phyloP scores from a whole-genome alignment of 2,888 invertebrate genomes.

The Herminia tarsipennalis region DNA sequence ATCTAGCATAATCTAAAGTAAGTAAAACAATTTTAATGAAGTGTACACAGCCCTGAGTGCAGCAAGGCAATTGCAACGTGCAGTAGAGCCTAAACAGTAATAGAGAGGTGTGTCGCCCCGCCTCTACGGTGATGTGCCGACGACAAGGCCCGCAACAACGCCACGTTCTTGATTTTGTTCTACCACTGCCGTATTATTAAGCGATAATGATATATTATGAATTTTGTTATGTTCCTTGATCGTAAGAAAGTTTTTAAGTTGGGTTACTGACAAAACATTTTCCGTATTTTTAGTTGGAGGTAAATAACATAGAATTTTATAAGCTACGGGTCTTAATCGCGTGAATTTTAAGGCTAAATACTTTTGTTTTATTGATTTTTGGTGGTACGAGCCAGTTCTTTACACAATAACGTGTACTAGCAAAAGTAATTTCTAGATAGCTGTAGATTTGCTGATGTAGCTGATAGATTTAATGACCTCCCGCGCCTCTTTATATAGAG shows the following conservation, averaged over 20 bases:
- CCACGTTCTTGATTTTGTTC: slow-evolving; percentile 48
- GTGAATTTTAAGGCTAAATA: too few species aligned
- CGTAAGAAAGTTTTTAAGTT: neutral
- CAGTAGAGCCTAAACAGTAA: slow-evolving; percentile 55
- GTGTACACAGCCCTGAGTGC: slow-evolving; percentile 35
- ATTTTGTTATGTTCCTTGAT: slow-evolving; percentile 2
- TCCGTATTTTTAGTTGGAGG: too few species aligned
- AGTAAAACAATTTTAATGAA: slow-evolving; percentile 51
- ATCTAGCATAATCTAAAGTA: slow-evolving; percentile 10
- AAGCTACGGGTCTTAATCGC: too few species aligned
- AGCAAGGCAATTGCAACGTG: slow-evolving; percentile 44
- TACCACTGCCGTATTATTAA: slow-evolving; percentile 29
- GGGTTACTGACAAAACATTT: neutral
- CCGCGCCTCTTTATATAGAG: too few species aligned
- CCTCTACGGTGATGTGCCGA: slow-evolving; percentile 66
- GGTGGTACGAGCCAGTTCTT: too few species aligned
- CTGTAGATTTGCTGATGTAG: too few species aligned
- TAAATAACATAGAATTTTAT: too few species aligned
- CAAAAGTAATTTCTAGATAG: too few species aligned
- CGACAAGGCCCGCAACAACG: slow-evolving; percentile 59
- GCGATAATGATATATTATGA: slow-evolving; percentile 31
- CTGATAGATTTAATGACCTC: too few species aligned
- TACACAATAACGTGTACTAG: too few species aligned
- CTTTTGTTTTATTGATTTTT: too few species aligned
- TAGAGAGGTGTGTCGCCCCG: slow-evolving; percentile 81